Conservation (phyloP, 2,888 invertebrate species). For the Erebia aethiops region DNA sequence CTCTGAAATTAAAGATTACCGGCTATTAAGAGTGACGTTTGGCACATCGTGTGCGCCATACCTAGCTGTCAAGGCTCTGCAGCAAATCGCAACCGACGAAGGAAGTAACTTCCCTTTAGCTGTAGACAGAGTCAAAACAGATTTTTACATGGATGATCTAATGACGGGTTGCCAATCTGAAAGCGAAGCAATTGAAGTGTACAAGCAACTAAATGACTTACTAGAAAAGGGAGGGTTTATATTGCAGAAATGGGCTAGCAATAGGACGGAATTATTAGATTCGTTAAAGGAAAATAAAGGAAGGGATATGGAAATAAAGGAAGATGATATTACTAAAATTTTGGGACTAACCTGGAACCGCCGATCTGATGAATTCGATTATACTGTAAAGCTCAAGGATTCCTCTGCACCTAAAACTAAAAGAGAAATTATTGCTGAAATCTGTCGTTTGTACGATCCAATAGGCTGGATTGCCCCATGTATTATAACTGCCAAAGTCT, state of each 20-base stretch:
- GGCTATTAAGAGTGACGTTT: conserved; percentile 34
- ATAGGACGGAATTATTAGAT: conserved; percentile 33
- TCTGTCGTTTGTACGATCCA: conserved; percentile 18
- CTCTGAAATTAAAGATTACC: background rate
- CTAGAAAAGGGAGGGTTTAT: conserved; percentile 45
- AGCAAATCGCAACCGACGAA: conserved; percentile 32
- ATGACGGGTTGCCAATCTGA: too few relatives aligned
- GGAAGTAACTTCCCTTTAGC: conserved; percentile 24
- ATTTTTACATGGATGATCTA: too few relatives aligned
- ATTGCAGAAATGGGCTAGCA: conserved; percentile 44
- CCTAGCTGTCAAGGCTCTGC: conserved; percentile 36
- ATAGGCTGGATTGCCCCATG: too few relatives aligned
- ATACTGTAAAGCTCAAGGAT: conserved; percentile 40
- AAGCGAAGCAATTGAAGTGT: too few relatives aligned
- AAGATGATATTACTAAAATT: conserved; percentile 35
- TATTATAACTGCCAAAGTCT: conserved; percentile 37
- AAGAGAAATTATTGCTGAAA: conserved; percentile 47
- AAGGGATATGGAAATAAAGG: conserved; percentile 32
- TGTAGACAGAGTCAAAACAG: background rate
- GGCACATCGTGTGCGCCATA: conserved; percentile 42
- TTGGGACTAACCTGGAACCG: conserved; percentile 48
- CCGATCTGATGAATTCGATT: conserved; percentile 42
- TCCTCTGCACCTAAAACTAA: conserved; percentile 45
- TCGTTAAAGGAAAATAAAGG: background rate
- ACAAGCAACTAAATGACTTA: conserved; percentile 31